Evolutionary conservation across 2,113 vertebrate species (phyloP).

Genomic region (Oxyura jamaicensis): DNA sequence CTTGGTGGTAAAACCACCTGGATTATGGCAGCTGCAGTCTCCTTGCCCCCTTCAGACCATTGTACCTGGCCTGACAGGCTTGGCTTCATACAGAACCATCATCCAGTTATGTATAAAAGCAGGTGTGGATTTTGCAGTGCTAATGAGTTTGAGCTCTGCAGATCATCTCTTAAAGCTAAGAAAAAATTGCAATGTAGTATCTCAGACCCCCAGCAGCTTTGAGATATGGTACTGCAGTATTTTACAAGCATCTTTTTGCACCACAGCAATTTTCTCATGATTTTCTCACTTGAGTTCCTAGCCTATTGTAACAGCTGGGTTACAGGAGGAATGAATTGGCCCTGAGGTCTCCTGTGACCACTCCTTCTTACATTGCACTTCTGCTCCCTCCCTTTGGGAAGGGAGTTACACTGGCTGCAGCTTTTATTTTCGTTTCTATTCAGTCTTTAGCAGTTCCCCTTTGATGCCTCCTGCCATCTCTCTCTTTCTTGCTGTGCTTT

Average conservation of each 20-base stretch:
- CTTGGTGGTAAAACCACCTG: not conserved
- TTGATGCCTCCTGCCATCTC: constrained; percentile 58
- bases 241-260: constrained; percentile 22
- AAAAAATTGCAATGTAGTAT: not conserved
- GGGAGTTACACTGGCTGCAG: constrained; percentile 39
- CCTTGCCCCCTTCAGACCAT: not conserved
- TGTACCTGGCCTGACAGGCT: not conserved
- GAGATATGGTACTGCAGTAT: not conserved
- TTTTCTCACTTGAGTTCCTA: constrained; percentile 44
- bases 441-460: constrained; percentile 40
- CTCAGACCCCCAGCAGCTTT: not conserved
- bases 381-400: constrained; percentile 42
- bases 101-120: not conserved
- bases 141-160: not conserved
- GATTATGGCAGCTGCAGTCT: not conserved
- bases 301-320: constrained; percentile 21
- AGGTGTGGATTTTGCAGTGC: not conserved
- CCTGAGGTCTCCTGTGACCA: constrained; percentile 31
- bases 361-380: constrained; percentile 46
- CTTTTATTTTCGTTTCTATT: constrained; percentile 66
- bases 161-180: not conserved
- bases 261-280: constrained; percentile 16
- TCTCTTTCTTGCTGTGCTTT: constrained; percentile 61
- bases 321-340: constrained; percentile 12
- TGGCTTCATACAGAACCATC: not conserved